Percentiles rank a stretch among this genome's conserved stretches.
Conservation (phyloP, 2,113 vertebrate species). For the Epinephelus lanceolatus region DNA sequence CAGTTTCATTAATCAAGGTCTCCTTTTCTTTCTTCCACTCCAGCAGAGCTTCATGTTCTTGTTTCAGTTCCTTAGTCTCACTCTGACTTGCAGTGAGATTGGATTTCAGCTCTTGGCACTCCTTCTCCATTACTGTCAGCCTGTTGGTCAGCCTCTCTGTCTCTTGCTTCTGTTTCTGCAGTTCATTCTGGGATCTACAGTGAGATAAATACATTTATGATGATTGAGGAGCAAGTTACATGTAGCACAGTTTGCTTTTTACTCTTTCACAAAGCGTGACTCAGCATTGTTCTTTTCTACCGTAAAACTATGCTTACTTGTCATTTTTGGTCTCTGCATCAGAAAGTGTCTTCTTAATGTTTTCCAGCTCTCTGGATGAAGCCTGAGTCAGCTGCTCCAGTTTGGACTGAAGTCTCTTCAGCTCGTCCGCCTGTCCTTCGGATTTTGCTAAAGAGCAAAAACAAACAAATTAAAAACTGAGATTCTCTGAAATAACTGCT, state of each 20-base stretch:
- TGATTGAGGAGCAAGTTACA: not conserved
- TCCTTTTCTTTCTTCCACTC: constrained; percentile 89
- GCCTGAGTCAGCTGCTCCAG: constrained; percentile 83
- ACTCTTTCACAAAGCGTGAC: not conserved
- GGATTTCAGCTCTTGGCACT: constrained; percentile 81
- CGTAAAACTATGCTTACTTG: constrained; percentile 55
- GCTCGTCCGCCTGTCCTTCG: constrained; percentile 79
- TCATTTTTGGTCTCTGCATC: constrained; percentile 87
- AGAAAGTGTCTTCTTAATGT: constrained; percentile 83
- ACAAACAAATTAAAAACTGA: not conserved
- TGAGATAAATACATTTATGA: not conserved
- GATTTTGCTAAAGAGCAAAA: constrained; percentile 84
- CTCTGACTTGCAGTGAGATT: constrained; percentile 80
- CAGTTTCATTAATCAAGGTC: constrained; percentile 78
- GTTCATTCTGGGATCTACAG: constrained; percentile 79
- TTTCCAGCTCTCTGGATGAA: constrained; percentile 77
- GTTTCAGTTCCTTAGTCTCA: constrained; percentile 84
- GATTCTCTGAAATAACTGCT: not conserved
- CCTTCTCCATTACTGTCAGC: constrained; percentile 80
- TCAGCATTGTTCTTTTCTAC: not conserved
- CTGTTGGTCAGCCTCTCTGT: constrained; percentile 84
- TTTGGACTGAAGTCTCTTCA: constrained; percentile 87
- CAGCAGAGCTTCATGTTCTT: constrained; percentile 82
- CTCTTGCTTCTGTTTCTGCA: constrained; percentile 87
- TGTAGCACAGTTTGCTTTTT: not conserved